Conservation (phyloP, 1,140 invertebrate species). For the Aphelinus certus region DNA sequence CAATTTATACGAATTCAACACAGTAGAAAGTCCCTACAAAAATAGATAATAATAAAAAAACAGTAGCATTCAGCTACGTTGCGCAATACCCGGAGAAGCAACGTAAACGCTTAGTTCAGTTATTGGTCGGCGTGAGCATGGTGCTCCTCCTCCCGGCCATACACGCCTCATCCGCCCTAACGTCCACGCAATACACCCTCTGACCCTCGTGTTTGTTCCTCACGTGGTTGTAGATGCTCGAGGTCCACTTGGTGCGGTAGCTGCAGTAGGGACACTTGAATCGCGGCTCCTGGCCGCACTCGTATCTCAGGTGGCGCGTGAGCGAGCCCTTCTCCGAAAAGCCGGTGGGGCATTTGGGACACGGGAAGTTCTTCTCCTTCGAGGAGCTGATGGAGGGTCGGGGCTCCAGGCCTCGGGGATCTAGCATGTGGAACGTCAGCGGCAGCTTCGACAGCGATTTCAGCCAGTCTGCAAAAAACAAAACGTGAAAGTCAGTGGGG, state of each 20-base stretch:
- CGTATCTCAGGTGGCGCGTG: slow-evolving; percentile 66
- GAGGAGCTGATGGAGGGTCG: not conserved
- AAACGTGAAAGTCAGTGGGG: no score
- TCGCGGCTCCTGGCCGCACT: slow-evolving; percentile 68
- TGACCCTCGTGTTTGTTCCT: slow-evolving; percentile 47
- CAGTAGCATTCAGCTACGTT: no score
- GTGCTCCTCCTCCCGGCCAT: slow-evolving; percentile 27
- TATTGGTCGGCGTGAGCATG: not conserved
- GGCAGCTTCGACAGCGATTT: slow-evolving; percentile 14
- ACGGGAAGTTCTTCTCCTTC: slow-evolving; percentile 43
- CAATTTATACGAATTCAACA: no score
- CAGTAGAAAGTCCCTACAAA: no score
- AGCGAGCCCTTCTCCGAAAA: slow-evolving; percentile 65
- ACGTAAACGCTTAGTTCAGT: no score
- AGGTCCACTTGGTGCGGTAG: slow-evolving; percentile 55
- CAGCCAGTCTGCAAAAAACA: slow-evolving; percentile 34
- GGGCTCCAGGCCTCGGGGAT: not conserved
- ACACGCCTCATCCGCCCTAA: slow-evolving; percentile 25
- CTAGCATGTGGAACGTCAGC: not conserved
- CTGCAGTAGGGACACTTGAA: slow-evolving; percentile 67
- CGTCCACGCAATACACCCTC: slow-evolving; percentile 38
- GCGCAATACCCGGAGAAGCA: no score
- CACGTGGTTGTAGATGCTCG: slow-evolving; percentile 55
- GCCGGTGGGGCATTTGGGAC: slow-evolving; percentile 60
- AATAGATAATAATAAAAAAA: no score